Percentiles rank a stretch among this genome's conserved stretches.
These are phyloP conservation scores for Campylomormyrus tamandua DNA, from an alignment of 2,113 vertebrate genomes.

Conservation along the genomic window DNA sequence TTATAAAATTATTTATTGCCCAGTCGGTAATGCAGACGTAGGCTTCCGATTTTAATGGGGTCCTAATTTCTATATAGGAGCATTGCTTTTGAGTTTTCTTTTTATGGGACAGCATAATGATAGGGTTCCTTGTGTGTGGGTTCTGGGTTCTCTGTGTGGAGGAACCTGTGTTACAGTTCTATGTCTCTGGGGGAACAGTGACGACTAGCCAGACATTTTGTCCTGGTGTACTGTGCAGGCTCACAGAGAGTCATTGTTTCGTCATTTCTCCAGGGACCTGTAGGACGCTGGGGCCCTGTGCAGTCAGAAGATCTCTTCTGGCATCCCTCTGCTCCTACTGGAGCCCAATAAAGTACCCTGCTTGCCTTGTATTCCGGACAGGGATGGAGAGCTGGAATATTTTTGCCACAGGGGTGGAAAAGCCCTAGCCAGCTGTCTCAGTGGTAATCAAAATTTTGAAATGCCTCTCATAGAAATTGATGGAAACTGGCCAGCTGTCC, in stretches of 20 bases:
- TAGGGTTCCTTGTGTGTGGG: not conserved
- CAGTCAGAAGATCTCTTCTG: conserved; percentile 7
- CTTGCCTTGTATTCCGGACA: conserved; percentile 1
- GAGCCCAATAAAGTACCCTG: not conserved
- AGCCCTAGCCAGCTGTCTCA: conserved; percentile 35
- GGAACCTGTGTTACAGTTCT: not conserved
- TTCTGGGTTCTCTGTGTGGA: not conserved
- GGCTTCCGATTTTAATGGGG: not conserved
- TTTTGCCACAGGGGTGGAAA: conserved; percentile 34
- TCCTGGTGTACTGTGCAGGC: not conserved
- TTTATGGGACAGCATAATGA: not conserved
- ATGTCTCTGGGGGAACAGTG: not conserved
- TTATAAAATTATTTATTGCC: not conserved
- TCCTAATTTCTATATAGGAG: not conserved
- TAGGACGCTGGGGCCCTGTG: not conserved
- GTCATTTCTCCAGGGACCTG: not conserved
- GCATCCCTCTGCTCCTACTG: not conserved
- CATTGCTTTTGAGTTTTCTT: not conserved
- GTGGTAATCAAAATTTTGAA: conserved; percentile 27
- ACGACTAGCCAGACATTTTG: not conserved
- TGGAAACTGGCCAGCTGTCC: conserved; percentile 25
- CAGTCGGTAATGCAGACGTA: not conserved
- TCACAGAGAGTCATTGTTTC: not conserved
- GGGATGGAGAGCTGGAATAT: conserved; percentile 18
- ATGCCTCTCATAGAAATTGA: conserved; percentile 19